Percentiles rank a stretch among this genome's conserved stretches.
These are phyloP conservation scores for Ellobius talpinus DNA, from an alignment of 2,113 vertebrate genomes.

Conservation along the genomic window DNA sequence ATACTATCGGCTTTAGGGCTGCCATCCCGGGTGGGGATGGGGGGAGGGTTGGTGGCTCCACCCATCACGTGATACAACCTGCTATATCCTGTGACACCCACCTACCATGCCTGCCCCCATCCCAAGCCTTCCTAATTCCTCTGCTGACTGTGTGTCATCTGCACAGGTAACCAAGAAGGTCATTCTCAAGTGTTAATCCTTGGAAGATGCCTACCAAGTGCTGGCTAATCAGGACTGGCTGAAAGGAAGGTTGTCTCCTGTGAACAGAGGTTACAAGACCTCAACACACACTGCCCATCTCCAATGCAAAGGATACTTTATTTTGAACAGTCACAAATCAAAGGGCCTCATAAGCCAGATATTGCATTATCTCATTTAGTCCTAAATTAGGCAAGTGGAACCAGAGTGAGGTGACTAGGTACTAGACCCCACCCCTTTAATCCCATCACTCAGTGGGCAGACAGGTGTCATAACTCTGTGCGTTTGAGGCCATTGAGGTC, in stretches of 20 bases:
- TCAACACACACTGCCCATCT: neutral
- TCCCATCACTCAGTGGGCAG: neutral
- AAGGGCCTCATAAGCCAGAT: too few relatives aligned
- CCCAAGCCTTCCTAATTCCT: neutral
- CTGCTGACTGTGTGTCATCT: neutral
- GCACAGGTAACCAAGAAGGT: neutral
- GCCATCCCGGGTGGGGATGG: neutral
- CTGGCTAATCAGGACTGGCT: neutral
- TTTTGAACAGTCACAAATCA: neutral
- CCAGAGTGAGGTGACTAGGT: neutral
- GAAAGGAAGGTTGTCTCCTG: neutral
- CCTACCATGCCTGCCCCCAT: neutral
- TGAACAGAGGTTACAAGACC: neutral
- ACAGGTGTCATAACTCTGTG: neutral
- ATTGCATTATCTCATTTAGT: neutral
- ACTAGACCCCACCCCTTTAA: neutral
- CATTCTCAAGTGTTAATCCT: neutral
- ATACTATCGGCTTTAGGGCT: accelerated
- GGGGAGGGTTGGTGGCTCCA: neutral
- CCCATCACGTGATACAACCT: neutral
- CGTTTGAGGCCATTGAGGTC: neutral
- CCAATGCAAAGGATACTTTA: neutral
- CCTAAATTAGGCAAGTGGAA: neutral
- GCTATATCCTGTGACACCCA: too few relatives aligned
- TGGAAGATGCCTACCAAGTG: neutral